These are phyloP conservation scores for Nettapus auritus DNA, from an alignment of 2,113 vertebrate genomes.

Conservation along the genomic window DNA sequence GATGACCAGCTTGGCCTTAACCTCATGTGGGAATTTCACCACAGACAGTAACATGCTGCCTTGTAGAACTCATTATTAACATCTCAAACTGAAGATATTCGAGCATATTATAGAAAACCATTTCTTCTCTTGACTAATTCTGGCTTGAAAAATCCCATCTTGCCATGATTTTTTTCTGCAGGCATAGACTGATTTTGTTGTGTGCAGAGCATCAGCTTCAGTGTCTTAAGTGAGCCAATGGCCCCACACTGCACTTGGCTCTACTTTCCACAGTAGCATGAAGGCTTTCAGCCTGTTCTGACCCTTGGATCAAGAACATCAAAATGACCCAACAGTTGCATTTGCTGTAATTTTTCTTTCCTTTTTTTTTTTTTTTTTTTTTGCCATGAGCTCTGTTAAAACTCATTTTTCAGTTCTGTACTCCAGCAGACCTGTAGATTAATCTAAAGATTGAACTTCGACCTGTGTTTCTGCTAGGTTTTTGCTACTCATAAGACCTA, in stretches of 20 bases:
- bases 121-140: background rate
- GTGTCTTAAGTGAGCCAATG: background rate
- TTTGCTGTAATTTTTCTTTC: background rate
- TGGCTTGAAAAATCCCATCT: background rate
- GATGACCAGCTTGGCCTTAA: background rate
- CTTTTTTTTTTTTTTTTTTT: background rate
- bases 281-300: background rate
- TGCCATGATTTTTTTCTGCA: too few species aligned
- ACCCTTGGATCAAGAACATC: background rate
- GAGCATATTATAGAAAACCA: background rate
- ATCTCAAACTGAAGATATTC: background rate
- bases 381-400: background rate
- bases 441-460: background rate
- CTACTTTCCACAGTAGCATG: background rate
- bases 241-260: background rate
- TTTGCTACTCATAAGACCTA: background rate
- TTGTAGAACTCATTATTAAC: background rate
- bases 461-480: background rate
- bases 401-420: background rate
- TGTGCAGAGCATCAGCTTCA: background rate
- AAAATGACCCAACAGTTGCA: background rate
- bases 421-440: background rate
- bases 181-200: background rate
- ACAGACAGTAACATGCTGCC: background rate
- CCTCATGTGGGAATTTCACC: background rate